Base-by-base conservation (phyloP, 2,888 invertebrate genomes). In the Drosophila mulleri region DNA sequence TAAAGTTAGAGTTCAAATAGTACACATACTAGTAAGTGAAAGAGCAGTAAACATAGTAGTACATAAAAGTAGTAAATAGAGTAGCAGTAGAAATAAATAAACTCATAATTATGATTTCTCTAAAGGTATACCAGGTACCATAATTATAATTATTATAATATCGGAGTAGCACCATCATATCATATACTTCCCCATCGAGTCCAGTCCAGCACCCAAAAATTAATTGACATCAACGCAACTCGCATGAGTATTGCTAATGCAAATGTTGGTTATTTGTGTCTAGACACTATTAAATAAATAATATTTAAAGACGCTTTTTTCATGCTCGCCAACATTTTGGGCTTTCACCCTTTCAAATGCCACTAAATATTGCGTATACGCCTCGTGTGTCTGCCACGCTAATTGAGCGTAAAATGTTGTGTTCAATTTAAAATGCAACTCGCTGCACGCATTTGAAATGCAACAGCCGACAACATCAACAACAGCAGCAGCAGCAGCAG, bases 391-490 rank as follows among this genome's bases (percentile, higher is more conserved):
- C 18, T 16, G 18, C n/a, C n/a, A 16, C n/a, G 60, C 50, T 71
- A 71, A 71, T 80, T 68, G 65, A 39, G 63, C 76, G 72, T 61
- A 45, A 57, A 45, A 67, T 73, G 67, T 74, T 80, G 50, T 74
- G 65, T 61, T 61, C 72, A 68, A 64, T 76, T 68, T 80, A 44
- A 52, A 75, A 65, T 67, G 78, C 69, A 66, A 50, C 44, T 42
- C 32, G 20, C 61, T 45, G 23, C 47, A 65, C 41, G 65, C 75
- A 75, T 75, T 81, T 72, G 26, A 82, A 77, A 82, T 70, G 82
- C 78, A 81, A 74, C 75, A 80, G 66, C 58, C 75, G 62, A 77
- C 54, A 54, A 41, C 29, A 64, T 9, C 50, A 61, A 9, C 78
- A 81, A 73, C 75, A 80, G 66, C 58, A n/a, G 11, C 50, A 20